These are phyloP conservation scores for Heterocephalus glaber DNA, from an alignment of 2,113 vertebrate species.

Conservation along the genomic window DNA sequence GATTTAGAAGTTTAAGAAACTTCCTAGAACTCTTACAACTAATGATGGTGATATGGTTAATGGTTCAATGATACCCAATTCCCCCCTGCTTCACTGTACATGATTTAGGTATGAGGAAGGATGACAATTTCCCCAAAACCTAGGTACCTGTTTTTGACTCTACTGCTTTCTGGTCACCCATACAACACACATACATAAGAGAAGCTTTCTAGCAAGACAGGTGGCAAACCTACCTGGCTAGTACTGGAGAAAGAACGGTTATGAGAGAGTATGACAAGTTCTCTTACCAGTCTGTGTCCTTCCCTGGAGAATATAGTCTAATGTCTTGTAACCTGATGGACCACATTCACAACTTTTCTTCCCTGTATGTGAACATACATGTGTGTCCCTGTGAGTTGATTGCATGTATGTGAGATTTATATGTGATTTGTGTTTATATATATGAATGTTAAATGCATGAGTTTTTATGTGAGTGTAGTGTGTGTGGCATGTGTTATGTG, in stretches of 20 bases:
- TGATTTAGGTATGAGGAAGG: not conserved
- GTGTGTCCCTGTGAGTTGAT: not conserved
- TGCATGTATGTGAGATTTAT: not conserved
- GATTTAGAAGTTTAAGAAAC: not conserved
- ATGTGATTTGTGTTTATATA: not conserved
- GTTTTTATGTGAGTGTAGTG: not conserved
- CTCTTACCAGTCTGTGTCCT: not conserved
- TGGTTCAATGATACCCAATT: not conserved
- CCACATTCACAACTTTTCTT: not conserved
- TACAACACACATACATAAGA: not conserved
- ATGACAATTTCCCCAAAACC: not conserved
- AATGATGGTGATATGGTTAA: not conserved
- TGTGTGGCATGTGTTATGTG: not conserved
- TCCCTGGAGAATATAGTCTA: not conserved
- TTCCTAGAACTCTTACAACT: not conserved
- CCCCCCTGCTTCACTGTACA: not conserved
- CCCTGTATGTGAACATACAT: not conserved
- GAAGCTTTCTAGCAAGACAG: not conserved
- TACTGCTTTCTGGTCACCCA: not conserved
- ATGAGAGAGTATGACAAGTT: not conserved
- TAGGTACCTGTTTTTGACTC: not conserved
- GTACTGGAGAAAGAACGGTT: not conserved
- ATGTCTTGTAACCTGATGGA: not conserved
- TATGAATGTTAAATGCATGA: not conserved
- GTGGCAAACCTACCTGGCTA: not conserved